These are phyloP conservation scores for Ophonus ardosiacus DNA, from an alignment of 2,888 invertebrate species.

Conservation along the genomic window DNA sequence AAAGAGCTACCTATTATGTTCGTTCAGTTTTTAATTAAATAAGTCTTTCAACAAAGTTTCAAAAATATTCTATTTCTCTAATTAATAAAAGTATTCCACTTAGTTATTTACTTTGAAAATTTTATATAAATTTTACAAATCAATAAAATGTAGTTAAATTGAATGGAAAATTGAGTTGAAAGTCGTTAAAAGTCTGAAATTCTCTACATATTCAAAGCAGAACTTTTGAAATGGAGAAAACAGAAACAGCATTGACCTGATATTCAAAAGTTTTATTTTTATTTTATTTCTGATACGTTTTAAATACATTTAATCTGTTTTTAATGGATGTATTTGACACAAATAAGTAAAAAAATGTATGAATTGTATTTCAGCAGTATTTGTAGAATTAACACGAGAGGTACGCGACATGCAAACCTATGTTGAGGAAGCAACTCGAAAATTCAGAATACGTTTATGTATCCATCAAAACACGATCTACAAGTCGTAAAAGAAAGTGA, in stretches of 20 bases:
- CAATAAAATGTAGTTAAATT: not conserved
- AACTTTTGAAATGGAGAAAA: not conserved
- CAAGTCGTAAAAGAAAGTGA: slow-evolving; percentile 57
- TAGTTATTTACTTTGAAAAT: not conserved
- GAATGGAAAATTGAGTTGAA: slow-evolving; percentile 4
- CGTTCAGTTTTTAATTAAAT: too few relatives aligned
- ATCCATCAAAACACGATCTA: slow-evolving; percentile 59
- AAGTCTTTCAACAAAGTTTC: too few relatives aligned
- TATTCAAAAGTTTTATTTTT: not conserved
- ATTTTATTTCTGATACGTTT: not conserved
- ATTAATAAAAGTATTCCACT: not conserved
- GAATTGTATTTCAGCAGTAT: not conserved
- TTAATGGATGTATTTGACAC: not conserved
- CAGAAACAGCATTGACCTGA: not conserved
- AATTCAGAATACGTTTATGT: slow-evolving; percentile 53
- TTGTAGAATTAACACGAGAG: not conserved
- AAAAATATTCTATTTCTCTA: not conserved
- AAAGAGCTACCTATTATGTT: too few relatives aligned
- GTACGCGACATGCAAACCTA: slow-evolving; percentile 1
- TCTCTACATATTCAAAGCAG: not conserved
- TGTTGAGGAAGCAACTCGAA: slow-evolving; percentile 41
- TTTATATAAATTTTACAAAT: not conserved
- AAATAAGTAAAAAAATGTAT: not conserved
- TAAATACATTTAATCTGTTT: not conserved
- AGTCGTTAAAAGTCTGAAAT: not conserved